phyloP scores from a whole-genome alignment of 2,113 vertebrate species.

The Vanacampus margaritifer region DNA sequence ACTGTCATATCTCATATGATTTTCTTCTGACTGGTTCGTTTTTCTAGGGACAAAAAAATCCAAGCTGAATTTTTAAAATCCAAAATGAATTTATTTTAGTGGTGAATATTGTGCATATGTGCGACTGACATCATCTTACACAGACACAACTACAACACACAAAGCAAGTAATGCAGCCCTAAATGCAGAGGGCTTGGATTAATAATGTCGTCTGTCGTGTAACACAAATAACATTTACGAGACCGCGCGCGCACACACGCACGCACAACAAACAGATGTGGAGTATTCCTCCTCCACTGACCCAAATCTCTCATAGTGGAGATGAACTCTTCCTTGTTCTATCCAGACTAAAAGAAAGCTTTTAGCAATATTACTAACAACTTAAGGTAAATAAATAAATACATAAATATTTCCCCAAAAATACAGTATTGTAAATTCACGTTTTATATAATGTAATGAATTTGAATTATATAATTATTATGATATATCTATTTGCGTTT shows the following conservation, averaged over 20 bases:
- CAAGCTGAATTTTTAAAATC: not conserved
- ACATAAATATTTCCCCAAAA: not conserved
- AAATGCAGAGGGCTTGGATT: slow-evolving; percentile 10
- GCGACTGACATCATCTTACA: slow-evolving; percentile 6
- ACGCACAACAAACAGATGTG: slow-evolving; percentile 43
- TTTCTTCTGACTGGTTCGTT: not conserved
- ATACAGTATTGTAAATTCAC: not conserved
- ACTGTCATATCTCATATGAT: not conserved
- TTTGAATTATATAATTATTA: too few relatives aligned
- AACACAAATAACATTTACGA: not conserved
- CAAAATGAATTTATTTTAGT: not conserved
- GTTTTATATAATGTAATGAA: not conserved
- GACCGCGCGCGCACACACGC: not conserved
- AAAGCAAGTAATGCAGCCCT: slow-evolving; percentile 11
- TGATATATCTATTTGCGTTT: too few relatives aligned
- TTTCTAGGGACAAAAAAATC: not conserved
- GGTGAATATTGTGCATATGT: not conserved
- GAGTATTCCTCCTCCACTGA: slow-evolving; percentile 46
- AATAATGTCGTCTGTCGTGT: not conserved
- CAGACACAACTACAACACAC: slow-evolving; percentile 19
- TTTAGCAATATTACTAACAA: not conserved
- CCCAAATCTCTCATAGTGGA: slow-evolving; percentile 48
- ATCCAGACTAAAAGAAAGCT: not conserved
- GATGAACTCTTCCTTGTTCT: slow-evolving; percentile 18
- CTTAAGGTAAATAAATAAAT: not conserved